Conservation (phyloP, 2,113 vertebrate genomes). For the Grallaria varia region DNA sequence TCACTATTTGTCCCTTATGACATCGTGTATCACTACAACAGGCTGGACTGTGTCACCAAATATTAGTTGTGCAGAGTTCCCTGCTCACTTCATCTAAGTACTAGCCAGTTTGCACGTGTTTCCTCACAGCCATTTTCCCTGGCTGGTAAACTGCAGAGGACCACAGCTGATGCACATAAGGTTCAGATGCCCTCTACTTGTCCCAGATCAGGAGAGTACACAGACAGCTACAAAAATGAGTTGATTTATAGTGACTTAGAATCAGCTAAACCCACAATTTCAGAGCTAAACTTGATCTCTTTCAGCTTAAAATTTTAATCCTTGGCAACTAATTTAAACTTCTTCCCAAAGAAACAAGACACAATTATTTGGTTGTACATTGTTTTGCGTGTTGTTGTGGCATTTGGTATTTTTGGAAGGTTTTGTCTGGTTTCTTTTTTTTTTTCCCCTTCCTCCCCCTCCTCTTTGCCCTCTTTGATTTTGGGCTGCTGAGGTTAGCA, state of each 20-base stretch:
- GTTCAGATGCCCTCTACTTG: neutral
- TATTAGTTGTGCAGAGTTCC: neutral
- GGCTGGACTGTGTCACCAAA: neutral
- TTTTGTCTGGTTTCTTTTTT: accelerated
- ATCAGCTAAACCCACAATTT: neutral
- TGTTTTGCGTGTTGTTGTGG: neutral
- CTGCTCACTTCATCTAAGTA: neutral
- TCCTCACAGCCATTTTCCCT: neutral
- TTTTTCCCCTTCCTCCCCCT: neutral
- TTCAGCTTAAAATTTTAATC: neutral
- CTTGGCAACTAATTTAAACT: neutral
- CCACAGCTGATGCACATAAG: neutral
- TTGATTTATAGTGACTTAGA: neutral
- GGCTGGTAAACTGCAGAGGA: neutral
- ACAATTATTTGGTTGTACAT: neutral
- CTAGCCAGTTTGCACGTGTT: neutral
- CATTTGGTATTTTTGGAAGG: accelerated
- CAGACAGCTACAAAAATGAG: neutral
- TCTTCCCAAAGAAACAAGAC: neutral
- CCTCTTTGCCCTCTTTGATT: neutral
- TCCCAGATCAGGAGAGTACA: neutral
- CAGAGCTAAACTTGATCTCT: neutral
- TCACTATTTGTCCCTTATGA: neutral
- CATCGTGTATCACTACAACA: neutral
- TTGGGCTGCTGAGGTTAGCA: constrained; percentile 11